Percentiles rank a stretch among this genome's conserved stretches.
These are phyloP conservation scores for Heliconius hewitsoni DNA, from an alignment of 1,140 invertebrate species.

Conservation along the genomic window DNA sequence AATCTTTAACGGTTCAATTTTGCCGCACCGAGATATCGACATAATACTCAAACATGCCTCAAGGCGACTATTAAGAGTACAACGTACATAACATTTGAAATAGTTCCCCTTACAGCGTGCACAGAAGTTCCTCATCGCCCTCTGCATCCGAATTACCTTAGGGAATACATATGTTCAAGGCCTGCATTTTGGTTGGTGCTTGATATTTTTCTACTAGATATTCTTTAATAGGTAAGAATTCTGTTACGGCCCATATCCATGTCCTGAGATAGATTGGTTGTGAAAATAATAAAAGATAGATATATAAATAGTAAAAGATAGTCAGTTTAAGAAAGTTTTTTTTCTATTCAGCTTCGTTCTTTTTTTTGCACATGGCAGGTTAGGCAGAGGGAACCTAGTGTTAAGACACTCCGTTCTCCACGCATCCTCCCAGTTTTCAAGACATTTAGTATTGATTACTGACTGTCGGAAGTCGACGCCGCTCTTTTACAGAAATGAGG, in stretches of 20 bases:
- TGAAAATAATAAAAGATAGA: neutral
- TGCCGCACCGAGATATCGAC: constrained; percentile 39
- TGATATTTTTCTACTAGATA: neutral
- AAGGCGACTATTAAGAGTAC: constrained; percentile 61
- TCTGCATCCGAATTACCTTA: constrained; percentile 64
- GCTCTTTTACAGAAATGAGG: too few species aligned
- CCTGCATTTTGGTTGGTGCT: neutral
- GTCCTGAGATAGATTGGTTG: neutral
- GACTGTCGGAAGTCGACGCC: neutral
- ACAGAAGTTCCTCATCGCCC: constrained; percentile 57
- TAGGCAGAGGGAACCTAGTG: too few species aligned
- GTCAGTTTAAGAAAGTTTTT: too few species aligned
- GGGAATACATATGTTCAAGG: constrained; percentile 47
- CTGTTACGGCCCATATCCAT: neutral
- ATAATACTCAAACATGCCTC: constrained; percentile 52
- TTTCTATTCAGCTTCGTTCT: too few species aligned
- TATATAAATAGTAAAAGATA: too few species aligned
- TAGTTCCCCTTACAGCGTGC: constrained; percentile 52
- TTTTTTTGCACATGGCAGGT: too few species aligned
- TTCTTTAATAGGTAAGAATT: neutral
- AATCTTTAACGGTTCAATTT: constrained; percentile 25
- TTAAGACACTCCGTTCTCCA: too few species aligned
- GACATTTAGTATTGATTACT: neutral
- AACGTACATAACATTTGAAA: constrained; percentile 49
- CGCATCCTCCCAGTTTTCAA: too few species aligned